phyloP scores from a whole-genome alignment of 2,797 vertebrate genomes.

The Gallinago solitaria region DNA sequence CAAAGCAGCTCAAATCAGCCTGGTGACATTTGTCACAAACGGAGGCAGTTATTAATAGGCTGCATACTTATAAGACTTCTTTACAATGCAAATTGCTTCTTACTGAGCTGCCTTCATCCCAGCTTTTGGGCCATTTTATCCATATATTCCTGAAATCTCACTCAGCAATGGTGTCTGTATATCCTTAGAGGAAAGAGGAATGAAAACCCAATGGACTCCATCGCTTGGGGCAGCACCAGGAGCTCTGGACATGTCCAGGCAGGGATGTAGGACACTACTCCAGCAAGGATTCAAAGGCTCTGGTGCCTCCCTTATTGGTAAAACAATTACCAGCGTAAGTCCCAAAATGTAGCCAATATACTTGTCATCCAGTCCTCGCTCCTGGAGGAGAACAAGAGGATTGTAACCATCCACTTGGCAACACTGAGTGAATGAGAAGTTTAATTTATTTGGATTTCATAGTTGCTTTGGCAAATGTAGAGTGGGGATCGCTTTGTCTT shows the following conservation, averaged over 20 bases:
- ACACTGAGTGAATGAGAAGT: background rate
- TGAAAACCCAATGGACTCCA: background rate
- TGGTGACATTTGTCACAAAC: constrained; percentile 49
- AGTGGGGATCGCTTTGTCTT: background rate
- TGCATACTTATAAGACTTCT: constrained; percentile 32
- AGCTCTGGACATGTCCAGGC: background rate
- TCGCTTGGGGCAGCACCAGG: background rate
- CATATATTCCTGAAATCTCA: background rate
- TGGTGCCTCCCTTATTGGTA: background rate
- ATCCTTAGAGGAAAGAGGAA: background rate
- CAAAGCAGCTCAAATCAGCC: constrained; percentile 49
- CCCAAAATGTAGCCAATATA: background rate
- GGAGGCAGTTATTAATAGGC: constrained; percentile 51
- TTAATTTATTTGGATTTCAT: constrained; percentile 9
- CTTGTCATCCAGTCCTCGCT: background rate
- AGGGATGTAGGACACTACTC: background rate
- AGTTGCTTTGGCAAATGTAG: background rate
- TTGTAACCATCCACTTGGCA: background rate
- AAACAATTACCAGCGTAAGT: background rate
- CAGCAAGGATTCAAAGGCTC: background rate
- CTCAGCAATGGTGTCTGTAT: background rate
- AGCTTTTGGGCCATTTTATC: background rate
- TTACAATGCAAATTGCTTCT: constrained; percentile 58
- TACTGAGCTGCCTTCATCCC: background rate
- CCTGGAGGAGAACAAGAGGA: background rate